A percentile compares a stretch with the other conserved stretches of the same genome.
Evolutionary conservation across 2,888 invertebrate genomes (phyloP).

Genomic region (Drosophila rubida): DNA sequence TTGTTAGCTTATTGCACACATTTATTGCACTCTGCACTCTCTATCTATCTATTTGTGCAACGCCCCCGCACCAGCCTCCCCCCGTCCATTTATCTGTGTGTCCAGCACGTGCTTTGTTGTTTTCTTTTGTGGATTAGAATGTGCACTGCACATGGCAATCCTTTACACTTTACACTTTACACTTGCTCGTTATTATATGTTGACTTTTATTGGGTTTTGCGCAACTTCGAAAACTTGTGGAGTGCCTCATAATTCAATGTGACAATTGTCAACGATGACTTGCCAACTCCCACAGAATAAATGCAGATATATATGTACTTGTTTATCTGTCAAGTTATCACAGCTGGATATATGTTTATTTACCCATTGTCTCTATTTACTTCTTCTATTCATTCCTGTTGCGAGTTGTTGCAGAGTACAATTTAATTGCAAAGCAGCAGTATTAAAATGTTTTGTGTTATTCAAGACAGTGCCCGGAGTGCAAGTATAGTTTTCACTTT

Average conservation of each 20-base stretch:
- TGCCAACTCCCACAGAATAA: background rate
- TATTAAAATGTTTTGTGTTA: background rate
- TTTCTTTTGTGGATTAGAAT: constrained; percentile 53
- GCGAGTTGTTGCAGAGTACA: background rate
- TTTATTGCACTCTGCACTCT: constrained; percentile 55
- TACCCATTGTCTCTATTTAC: constrained; percentile 11
- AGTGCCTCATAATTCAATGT: constrained; percentile 60
- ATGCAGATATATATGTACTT: background rate
- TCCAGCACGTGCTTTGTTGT: constrained; percentile 13
- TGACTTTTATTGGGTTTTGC: constrained; percentile 65
- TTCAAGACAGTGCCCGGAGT: too few relatives aligned
- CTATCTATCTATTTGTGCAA: constrained; percentile 4
- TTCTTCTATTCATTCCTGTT: background rate
- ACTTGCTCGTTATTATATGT: constrained; percentile 58
- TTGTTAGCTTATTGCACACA: constrained; percentile 74
- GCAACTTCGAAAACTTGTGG: constrained; percentile 48
- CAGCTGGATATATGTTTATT: constrained; percentile 25
- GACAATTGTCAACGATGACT: constrained; percentile 52
- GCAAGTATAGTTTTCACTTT: too few relatives aligned
- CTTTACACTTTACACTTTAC: constrained; percentile 40
- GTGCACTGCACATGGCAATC: constrained; percentile 43
- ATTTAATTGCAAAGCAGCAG: constrained; percentile 3
- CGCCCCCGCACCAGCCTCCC: too few relatives aligned
- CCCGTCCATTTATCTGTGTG: background rate
- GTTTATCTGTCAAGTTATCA: constrained; percentile 2